Evolutionary conservation across 2,113 vertebrate species (phyloP), one percentile per base, ranked within the genome.

Genomic region (Salvelinus namaycush): DNA sequence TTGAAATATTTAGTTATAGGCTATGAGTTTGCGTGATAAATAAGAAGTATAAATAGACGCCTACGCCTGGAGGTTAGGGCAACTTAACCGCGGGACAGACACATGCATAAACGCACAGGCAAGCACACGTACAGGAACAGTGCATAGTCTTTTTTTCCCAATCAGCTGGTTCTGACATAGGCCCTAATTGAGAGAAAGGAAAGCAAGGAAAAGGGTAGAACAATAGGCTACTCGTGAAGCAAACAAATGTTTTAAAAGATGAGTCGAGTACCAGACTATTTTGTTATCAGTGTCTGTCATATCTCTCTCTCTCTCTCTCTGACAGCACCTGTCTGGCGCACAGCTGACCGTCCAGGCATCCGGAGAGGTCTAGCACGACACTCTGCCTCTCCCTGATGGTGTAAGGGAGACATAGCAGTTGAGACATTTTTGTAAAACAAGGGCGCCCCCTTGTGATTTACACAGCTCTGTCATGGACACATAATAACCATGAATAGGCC

Each of bases 371-470:
- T 20, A 2, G 27, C 20, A 16, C 4, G 5, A 26, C 5, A 4
- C 27, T 68, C 77, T 81, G 64, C 57, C 81, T 73, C 73, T 86
- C 68, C 57, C 86, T 49, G 1, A 13, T 73, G 86, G 80, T 49
- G 1, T 29, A 12, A 39, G 4, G 9, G 27, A 34, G 7, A 9
- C 29, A 20, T 26, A 68, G 31, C 64, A 66, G 64, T 39, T 34
- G 5, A 71, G 69, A 3, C 1, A 51, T 51, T 26, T 51, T 14
- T 18, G 12, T 18, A 72, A 49, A 54, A 79, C 49, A 49, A 70
- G 20, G 68, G 26, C 70, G 86, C 79, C 84, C 81, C 79, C 89
- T 3, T 68, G 87, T 81, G 90, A 81, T 54, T 18, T 5, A 54
- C 51, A 54, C 14, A 16, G 51, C 51, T 54, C 5, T 54, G 12